Evolutionary conservation across 2,797 vertebrate species (phyloP).

Genomic region (Gymnocypris eckloni): DNA sequence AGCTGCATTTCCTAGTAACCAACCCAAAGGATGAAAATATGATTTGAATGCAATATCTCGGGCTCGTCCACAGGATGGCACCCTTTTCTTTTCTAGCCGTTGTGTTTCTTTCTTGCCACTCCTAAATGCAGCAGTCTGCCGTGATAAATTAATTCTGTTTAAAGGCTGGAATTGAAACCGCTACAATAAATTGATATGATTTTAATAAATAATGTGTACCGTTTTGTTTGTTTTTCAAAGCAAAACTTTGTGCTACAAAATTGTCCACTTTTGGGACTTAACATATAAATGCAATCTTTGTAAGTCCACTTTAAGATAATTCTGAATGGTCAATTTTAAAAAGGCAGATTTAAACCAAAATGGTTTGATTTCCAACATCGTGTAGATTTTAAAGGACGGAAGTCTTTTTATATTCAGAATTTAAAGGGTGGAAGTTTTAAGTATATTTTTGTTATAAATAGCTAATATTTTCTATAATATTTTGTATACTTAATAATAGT

Average conservation of each 20-base stretch:
- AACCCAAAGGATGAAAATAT: background rate
- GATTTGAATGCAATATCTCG: slow-evolving; percentile 46
- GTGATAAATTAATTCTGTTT: slow-evolving; percentile 29
- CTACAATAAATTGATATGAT: slow-evolving; percentile 51
- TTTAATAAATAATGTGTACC: slow-evolving; percentile 5
- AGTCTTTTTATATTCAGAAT: background rate
- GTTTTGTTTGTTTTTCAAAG: background rate
- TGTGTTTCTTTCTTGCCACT: background rate
- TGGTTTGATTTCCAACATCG: too few relatives aligned
- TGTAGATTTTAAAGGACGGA: background rate
- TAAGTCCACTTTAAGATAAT: background rate
- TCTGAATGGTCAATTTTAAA: background rate
- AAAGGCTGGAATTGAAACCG: slow-evolving; percentile 25
- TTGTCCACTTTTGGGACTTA: too few relatives aligned
- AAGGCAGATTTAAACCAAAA: background rate
- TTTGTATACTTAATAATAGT: too few relatives aligned
- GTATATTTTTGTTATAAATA: background rate
- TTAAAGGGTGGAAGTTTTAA: background rate
- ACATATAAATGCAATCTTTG: too few relatives aligned
- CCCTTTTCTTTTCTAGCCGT: slow-evolving; percentile 13
- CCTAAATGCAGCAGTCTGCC: background rate
- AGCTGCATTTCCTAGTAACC: background rate
- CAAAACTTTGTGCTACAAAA: background rate
- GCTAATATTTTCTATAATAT: too few relatives aligned
- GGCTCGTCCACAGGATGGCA: slow-evolving; percentile 56